Evolutionary conservation across 2,113 vertebrate genomes (phyloP).

Genomic region (Erythrolamprus reginae): DNA sequence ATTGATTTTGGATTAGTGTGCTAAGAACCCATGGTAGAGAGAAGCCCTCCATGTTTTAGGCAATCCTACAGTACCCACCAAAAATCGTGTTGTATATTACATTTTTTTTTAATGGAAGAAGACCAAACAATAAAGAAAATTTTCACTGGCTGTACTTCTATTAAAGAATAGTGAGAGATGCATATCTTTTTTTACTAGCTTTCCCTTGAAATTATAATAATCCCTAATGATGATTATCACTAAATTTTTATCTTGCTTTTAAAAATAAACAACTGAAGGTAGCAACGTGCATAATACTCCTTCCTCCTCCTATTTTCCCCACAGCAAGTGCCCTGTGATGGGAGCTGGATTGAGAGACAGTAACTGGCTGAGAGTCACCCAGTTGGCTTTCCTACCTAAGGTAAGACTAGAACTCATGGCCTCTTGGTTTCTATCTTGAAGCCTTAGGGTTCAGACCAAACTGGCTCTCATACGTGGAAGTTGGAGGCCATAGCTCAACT

Average conservation of each 20-base stretch:
- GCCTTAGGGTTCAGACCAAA: background rate
- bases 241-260: background rate
- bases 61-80: background rate
- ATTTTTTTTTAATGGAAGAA: background rate
- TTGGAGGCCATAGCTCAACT: background rate
- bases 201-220: background rate
- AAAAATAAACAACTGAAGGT: background rate
- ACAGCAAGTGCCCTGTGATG: background rate
- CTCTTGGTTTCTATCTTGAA: background rate
- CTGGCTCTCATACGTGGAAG: background rate
- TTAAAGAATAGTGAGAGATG: background rate
- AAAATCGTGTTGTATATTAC: background rate
- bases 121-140: background rate
- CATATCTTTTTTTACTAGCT: background rate
- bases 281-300: background rate
- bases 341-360: background rate
- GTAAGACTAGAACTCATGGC: background rate
- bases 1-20: background rate
- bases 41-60: background rate
- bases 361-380: background rate
- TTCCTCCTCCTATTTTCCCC: background rate
- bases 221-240: background rate
- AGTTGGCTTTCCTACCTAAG: background rate
- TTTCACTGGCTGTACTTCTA: background rate
- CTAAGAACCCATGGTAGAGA: background rate